phyloP scores from a whole-genome alignment of 2,113 vertebrate genomes.

The Fulmarus glacialis region DNA sequence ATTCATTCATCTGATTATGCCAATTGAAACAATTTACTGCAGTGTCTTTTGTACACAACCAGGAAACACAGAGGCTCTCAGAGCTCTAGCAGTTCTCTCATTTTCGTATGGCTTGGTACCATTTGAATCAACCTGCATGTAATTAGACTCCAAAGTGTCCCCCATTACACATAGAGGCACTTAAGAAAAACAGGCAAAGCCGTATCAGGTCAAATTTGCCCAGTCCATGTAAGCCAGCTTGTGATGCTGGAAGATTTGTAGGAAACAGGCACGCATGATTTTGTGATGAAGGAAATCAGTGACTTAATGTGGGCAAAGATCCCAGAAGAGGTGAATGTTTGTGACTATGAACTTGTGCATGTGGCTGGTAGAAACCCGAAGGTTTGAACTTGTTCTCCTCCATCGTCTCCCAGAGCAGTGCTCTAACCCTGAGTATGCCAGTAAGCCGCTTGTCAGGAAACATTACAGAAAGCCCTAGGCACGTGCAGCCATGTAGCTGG shows the following conservation, averaged over 20 bases:
- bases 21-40: slow-evolving; percentile 60
- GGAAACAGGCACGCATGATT: not conserved
- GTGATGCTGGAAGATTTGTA: not conserved
- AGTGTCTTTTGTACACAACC: slow-evolving; percentile 51
- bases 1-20: slow-evolving; percentile 63
- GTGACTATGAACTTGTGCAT: not conserved
- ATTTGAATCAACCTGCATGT: not conserved
- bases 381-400: not conserved
- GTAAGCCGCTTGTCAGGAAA: not conserved
- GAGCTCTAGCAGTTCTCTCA: not conserved
- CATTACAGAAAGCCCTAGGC: not conserved
- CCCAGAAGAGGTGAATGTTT: not conserved
- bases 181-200: not conserved
- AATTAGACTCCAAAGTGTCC: not conserved
- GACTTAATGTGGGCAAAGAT: not conserved
- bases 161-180: not conserved
- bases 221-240: not conserved
- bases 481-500: not conserved
- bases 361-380: fast-evolving
- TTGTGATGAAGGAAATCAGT: not conserved
- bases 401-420: not conserved
- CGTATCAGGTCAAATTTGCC: not conserved
- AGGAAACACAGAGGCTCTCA: slow-evolving; percentile 47
- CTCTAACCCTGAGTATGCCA: not conserved
- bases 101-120: not conserved